Evolutionary conservation across 2,797 vertebrate genomes (phyloP).

Genomic region (Mormyrops attenuatus): DNA sequence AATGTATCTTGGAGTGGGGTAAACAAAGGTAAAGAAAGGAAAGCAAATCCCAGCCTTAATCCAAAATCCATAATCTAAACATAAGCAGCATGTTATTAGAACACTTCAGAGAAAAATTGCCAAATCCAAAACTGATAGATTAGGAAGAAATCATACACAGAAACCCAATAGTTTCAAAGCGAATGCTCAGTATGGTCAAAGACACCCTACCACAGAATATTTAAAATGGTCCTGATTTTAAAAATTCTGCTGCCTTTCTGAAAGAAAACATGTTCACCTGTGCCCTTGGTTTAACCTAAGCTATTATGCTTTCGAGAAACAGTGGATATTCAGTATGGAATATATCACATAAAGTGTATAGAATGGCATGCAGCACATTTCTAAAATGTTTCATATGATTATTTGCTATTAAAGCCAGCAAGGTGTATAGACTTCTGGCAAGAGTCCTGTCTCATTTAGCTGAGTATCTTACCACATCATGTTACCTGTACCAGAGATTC

Average conservation of each 20-base stretch:
- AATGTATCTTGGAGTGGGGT: neutral
- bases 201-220: neutral
- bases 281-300: neutral
- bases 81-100: constrained; percentile 39
- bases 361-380: neutral
- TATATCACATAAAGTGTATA: neutral
- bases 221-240: neutral
- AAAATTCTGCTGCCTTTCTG: neutral
- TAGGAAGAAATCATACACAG: neutral
- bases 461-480: neutral
- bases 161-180: neutral
- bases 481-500: neutral
- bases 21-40: neutral
- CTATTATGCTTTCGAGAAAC: neutral
- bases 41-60: neutral
- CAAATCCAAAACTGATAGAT: neutral
- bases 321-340: neutral
- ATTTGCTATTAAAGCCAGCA: neutral
- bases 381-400: neutral
- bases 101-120: constrained; percentile 31
- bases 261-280: neutral
- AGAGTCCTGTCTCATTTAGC: neutral
- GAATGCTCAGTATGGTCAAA: neutral
- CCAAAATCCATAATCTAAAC: neutral
- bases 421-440: neutral